These are phyloP conservation scores for Oscheius myriophilus DNA, from an alignment of 2,888 invertebrate genomes.

Conservation along the genomic window DNA sequence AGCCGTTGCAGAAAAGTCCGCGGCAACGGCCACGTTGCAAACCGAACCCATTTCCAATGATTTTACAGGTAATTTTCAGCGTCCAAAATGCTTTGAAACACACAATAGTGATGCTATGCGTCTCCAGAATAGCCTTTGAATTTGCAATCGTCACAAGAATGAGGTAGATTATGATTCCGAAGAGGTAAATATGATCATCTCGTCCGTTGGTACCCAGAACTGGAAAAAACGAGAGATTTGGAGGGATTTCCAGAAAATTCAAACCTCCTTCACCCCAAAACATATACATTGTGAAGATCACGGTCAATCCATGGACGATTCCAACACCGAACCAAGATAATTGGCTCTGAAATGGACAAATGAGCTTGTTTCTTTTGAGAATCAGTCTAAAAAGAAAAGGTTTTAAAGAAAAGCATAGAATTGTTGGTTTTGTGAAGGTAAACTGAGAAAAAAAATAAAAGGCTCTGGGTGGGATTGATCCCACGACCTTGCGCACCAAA, in stretches of 20 bases:
- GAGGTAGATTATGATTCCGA: constrained; percentile 13
- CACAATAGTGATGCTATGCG: constrained; percentile 27
- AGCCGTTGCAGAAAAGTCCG: no score
- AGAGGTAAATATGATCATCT: constrained; percentile 9
- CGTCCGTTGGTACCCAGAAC: neutral
- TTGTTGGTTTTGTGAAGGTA: no score
- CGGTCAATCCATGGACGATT: neutral
- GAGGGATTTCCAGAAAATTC: no score
- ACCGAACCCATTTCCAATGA: no score
- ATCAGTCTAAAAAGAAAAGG: neutral
- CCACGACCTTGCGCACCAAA: no score
- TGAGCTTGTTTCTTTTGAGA: no score
- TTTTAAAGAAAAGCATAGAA: no score
- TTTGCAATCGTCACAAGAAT: constrained; percentile 30
- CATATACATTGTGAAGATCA: neutral
- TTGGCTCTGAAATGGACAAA: constrained; percentile 13
- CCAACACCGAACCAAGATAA: constrained; percentile 20
- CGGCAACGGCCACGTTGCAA: no score
- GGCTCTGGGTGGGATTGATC: no score
- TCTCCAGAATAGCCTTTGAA: constrained; percentile 32
- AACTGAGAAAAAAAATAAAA: no score
- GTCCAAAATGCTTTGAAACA: neutral
- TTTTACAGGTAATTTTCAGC: no score
- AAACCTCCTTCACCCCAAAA: constrained; percentile 13
- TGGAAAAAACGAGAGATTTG: neutral